Percentiles rank a stretch among this genome's conserved stretches.
phyloP scores from a whole-genome alignment of 2,113 vertebrate species.

The Delphinus delphis region DNA sequence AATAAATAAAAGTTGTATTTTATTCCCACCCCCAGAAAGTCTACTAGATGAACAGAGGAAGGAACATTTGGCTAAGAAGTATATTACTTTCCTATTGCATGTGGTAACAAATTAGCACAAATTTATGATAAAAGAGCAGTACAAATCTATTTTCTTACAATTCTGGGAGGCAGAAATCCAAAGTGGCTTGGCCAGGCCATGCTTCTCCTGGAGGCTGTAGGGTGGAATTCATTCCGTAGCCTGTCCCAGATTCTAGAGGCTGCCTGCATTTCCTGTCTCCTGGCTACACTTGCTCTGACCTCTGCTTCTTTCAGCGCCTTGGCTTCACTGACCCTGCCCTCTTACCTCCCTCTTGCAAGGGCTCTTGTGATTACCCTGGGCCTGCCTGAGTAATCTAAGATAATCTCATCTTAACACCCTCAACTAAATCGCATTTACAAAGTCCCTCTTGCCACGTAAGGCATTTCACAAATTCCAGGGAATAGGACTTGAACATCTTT shows the following conservation, averaged over 20 bases:
- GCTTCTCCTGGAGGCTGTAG: not conserved
- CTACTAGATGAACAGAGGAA: not conserved
- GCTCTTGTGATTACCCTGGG: too few relatives aligned
- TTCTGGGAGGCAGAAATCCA: not conserved
- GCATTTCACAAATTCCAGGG: not conserved
- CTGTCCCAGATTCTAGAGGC: not conserved
- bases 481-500: not conserved
- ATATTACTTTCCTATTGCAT: not conserved
- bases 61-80: not conserved
- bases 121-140: not conserved
- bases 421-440: not conserved
- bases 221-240: not conserved
- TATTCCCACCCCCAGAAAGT: not conserved
- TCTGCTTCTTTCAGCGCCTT: not conserved
- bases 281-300: not conserved
- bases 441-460: not conserved
- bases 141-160: not conserved
- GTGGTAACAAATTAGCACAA: not conserved
- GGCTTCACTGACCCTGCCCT: not conserved
- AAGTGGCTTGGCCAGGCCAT: not conserved
- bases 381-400: not conserved
- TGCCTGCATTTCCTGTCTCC: not conserved
- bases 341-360: not conserved
- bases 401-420: not conserved
- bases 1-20: not conserved